Percentiles rank a stretch among this genome's conserved stretches.
Conservation (phyloP, 2,888 invertebrate species). For the Drosophila robusta region DNA sequence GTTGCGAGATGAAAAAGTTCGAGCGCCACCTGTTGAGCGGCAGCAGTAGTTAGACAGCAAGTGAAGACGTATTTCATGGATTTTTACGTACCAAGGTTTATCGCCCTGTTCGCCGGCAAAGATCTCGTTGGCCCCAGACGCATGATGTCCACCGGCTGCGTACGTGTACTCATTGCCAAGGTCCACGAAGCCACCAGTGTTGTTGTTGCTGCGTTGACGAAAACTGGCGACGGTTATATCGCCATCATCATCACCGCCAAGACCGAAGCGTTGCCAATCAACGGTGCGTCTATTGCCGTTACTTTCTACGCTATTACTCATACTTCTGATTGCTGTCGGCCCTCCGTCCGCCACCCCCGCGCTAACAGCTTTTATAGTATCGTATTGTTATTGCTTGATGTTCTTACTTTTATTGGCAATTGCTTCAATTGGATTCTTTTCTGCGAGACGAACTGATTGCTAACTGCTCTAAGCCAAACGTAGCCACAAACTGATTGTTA, state of each 20-base stretch:
- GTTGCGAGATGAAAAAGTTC: slow-evolving; percentile 98
- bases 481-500: slow-evolving; percentile 44
- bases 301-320: slow-evolving; percentile 72
- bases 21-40: slow-evolving; percentile 94
- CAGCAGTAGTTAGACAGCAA: not conserved
- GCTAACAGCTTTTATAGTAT: slow-evolving; percentile 17
- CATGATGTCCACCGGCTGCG: slow-evolving; percentile 93
- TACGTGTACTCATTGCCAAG: slow-evolving; percentile 91
- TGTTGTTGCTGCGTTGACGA: slow-evolving; percentile 85
- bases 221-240: slow-evolving; percentile 85
- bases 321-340: slow-evolving; percentile 33
- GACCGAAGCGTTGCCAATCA: slow-evolving; percentile 83
- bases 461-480: slow-evolving; percentile 20
- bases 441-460: slow-evolving; percentile 4
- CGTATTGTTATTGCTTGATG: slow-evolving; percentile 21
- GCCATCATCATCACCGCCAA: slow-evolving; percentile 83
- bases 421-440: slow-evolving; percentile 5
- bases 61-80: not conserved
- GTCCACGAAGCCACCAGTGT: slow-evolving; percentile 91
- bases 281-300: slow-evolving; percentile 75
- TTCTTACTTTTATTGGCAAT: slow-evolving; percentile 14
- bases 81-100: slow-evolving; percentile 83
- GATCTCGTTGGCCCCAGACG: slow-evolving; percentile 94
- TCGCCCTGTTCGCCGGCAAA: slow-evolving; percentile 95
- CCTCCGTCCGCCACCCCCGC: slow-evolving; percentile 29